A percentile compares a stretch with the other conserved stretches of the same genome.
phyloP scores from a whole-genome alignment of 2,797 vertebrate genomes.

The Acanthiza pusilla region DNA sequence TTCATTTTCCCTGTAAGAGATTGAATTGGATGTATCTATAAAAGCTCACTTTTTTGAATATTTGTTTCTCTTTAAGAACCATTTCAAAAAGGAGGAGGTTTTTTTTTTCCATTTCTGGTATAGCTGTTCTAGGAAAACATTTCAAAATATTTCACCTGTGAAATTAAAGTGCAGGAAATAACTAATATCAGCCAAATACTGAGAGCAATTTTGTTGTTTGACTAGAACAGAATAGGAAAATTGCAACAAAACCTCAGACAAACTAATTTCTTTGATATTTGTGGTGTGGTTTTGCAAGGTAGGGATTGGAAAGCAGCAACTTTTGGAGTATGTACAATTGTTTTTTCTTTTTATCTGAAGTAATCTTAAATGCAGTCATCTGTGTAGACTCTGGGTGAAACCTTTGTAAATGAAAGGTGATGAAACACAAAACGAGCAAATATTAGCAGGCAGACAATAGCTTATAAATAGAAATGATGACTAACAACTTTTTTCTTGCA shows the following conservation, averaged over 20 bases:
- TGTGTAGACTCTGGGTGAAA: not conserved
- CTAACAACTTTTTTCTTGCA: not conserved
- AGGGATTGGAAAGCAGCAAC: not conserved
- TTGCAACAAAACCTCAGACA: not conserved
- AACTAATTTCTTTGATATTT: not conserved
- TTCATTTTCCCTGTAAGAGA: not conserved
- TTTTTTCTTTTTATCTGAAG: not conserved
- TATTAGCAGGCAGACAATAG: not conserved
- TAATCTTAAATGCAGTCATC: not conserved
- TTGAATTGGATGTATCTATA: not conserved
- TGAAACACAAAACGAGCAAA: not conserved
- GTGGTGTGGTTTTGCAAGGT: not conserved
- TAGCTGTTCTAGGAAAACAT: not conserved
- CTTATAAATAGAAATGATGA: not conserved
- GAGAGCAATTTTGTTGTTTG: not conserved
- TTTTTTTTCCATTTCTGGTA: not conserved
- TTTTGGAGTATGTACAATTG: not conserved
- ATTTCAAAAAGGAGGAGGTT: not conserved
- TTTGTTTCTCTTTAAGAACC: not conserved
- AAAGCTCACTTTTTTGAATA: not conserved
- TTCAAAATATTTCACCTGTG: not conserved
- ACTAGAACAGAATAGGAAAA: not conserved
- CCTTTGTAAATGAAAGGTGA: not conserved
- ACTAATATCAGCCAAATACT: not conserved
- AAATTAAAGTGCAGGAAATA: conserved; percentile 9